These are phyloP conservation scores for Oncopodura yosiiana DNA, from an alignment of 1,140 invertebrate genomes.

Conservation along the genomic window DNA sequence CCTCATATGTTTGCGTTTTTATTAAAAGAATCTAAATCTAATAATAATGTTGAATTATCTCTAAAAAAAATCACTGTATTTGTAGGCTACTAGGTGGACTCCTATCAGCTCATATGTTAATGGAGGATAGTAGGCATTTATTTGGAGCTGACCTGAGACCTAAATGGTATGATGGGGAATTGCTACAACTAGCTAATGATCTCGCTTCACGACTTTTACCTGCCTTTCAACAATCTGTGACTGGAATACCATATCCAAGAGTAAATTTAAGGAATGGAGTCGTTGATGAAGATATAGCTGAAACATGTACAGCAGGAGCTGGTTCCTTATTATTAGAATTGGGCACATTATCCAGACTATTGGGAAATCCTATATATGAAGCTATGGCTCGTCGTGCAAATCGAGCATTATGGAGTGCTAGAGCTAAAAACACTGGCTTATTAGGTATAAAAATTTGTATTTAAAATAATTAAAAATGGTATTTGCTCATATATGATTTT, in stretches of 20 bases:
- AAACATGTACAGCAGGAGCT: constrained; percentile 58
- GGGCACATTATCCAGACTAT: constrained; percentile 52
- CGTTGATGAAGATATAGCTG: constrained; percentile 47
- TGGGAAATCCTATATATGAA: constrained; percentile 54
- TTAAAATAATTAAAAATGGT: neutral
- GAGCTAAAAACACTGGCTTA: constrained; percentile 53
- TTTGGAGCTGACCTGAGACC: constrained; percentile 50
- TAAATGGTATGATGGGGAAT: constrained; percentile 50
- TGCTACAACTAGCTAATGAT: constrained; percentile 52
- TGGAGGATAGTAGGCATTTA: constrained; percentile 48
- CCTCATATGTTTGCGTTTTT: constrained; percentile 2
- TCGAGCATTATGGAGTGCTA: constrained; percentile 48
- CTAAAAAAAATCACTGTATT: constrained; percentile 14
- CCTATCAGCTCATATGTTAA: constrained; percentile 58
- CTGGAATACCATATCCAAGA: constrained; percentile 54
- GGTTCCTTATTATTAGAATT: constrained; percentile 57
- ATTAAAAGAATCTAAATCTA: constrained; percentile 5
- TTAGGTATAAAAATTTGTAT: constrained; percentile 43
- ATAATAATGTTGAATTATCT: neutral
- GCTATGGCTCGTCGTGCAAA: constrained; percentile 49
- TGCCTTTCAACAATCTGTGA: constrained; percentile 51
- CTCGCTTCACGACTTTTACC: constrained; percentile 50
- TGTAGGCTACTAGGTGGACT: constrained; percentile 53
- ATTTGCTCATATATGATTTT: neutral
- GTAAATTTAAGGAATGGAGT: constrained; percentile 53